A percentile compares a stretch with the other conserved stretches of the same genome.
Evolutionary conservation across 1,140 invertebrate species (phyloP).

Genomic region (Probaryconus sp.): DNA sequence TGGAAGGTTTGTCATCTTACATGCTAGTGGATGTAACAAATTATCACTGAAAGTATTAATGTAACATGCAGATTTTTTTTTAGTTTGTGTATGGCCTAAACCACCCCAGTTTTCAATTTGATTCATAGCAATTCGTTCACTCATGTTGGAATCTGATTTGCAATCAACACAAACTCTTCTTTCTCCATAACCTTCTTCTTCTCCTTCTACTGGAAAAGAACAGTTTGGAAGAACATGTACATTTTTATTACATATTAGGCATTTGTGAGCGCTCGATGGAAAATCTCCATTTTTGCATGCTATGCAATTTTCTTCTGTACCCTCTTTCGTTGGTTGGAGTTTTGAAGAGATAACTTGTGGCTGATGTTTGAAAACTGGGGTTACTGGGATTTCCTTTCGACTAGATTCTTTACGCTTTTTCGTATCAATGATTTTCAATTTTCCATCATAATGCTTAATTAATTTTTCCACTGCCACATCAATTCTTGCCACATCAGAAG

Average conservation of each 20-base stretch:
- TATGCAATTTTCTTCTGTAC: constrained; percentile 11
- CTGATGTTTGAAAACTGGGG: too few relatives aligned
- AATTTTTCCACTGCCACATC: constrained; percentile 8
- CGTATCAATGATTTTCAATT: constrained; percentile 16
- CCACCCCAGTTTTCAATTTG: constrained; percentile 27
- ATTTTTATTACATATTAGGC: constrained; percentile 31
- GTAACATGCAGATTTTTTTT: constrained; percentile 8
- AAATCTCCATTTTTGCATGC: constrained; percentile 39
- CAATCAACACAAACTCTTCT: constrained; percentile 32
- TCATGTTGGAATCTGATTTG: neutral
- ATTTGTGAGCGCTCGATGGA: constrained; percentile 38
- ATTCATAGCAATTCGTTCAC: constrained; percentile 4
- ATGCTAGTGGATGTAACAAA: neutral
- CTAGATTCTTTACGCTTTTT: too few relatives aligned
- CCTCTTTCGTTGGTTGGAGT: too few relatives aligned
- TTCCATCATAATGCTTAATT: constrained; percentile 6
- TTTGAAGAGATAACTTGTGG: too few relatives aligned
- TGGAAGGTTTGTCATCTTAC: neutral
- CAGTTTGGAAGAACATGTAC: constrained; percentile 36
- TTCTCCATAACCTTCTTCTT: constrained; percentile 43
- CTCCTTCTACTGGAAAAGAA: constrained; percentile 24
- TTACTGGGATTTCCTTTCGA: too few relatives aligned
- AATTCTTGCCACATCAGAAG: neutral
- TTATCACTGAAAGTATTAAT: constrained; percentile 14
- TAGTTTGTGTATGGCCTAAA: neutral